Evolutionary conservation across 2,113 vertebrate genomes (phyloP).

Genomic region (Notechis scutatus): DNA sequence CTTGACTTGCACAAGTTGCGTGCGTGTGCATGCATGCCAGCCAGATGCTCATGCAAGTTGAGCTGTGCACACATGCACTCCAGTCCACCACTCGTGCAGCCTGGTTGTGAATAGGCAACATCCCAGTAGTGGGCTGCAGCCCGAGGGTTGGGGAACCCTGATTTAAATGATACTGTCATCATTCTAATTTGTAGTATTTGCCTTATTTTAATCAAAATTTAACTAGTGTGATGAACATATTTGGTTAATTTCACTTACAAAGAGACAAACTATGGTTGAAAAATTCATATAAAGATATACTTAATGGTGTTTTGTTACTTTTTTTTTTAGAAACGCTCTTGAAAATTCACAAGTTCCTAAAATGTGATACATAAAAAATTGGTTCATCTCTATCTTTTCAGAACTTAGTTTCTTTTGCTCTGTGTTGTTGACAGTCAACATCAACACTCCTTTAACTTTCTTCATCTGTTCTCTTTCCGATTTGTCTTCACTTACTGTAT

Average conservation of each 20-base stretch:
- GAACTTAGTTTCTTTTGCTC: conserved; percentile 15
- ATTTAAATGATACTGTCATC: neutral
- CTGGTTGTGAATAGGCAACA: neutral
- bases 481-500: neutral
- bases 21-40: neutral
- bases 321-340: neutral
- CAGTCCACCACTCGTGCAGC: neutral
- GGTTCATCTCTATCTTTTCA: conserved; percentile 4
- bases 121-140: neutral
- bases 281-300: neutral
- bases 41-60: neutral
- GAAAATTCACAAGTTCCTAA: neutral
- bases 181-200: neutral
- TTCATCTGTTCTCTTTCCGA: neutral
- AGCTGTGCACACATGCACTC: neutral
- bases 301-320: neutral
- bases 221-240: neutral
- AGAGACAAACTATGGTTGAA: neutral
- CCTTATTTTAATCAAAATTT: neutral
- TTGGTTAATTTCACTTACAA: neutral
- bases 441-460: neutral
- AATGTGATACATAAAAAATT: neutral
- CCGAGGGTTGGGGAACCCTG: neutral
- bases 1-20: neutral
- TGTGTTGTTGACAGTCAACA: neutral